These are phyloP conservation scores for Heliocidaris tuberculata DNA, from an alignment of 35 echinoderm and acorn worm genomes.

Conservation along the genomic window DNA sequence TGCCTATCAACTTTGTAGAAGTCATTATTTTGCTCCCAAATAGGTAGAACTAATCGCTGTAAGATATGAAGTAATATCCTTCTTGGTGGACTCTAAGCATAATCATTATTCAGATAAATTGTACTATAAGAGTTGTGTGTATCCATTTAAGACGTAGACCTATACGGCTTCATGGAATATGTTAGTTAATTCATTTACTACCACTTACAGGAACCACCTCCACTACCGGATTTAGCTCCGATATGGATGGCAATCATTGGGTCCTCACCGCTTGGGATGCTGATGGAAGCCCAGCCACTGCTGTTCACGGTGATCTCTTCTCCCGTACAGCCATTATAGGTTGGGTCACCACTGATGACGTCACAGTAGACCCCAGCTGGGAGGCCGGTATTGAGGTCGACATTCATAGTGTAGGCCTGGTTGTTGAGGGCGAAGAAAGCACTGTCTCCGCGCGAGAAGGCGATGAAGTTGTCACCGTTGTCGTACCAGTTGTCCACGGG, in stretches of 20 bases:
- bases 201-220: background rate
- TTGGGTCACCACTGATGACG: constrained; percentile 60
- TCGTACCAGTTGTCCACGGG: constrained; percentile 73
- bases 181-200: background rate
- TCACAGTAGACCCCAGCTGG: constrained; percentile 79
- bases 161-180: too few species aligned
- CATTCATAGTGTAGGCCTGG: constrained; percentile 49
- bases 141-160: too few species aligned
- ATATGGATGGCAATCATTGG: background rate
- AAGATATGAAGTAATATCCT: too few species aligned
- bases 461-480: constrained; percentile 72
- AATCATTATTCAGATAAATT: too few species aligned
- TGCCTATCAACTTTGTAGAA: too few species aligned
- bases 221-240: background rate
- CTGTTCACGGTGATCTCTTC: background rate
- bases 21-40: too few species aligned
- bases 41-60: too few species aligned
- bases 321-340: background rate
- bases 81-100: too few species aligned
- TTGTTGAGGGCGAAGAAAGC: constrained; percentile 79
- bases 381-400: constrained; percentile 67
- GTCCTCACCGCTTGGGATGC: background rate
- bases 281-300: background rate
- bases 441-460: constrained; percentile 72
- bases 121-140: too few species aligned